Evolutionary conservation across 2,113 vertebrate species (phyloP), one percentile per base, ranked within the genome.

Genomic region (Vireo altiloquus): DNA sequence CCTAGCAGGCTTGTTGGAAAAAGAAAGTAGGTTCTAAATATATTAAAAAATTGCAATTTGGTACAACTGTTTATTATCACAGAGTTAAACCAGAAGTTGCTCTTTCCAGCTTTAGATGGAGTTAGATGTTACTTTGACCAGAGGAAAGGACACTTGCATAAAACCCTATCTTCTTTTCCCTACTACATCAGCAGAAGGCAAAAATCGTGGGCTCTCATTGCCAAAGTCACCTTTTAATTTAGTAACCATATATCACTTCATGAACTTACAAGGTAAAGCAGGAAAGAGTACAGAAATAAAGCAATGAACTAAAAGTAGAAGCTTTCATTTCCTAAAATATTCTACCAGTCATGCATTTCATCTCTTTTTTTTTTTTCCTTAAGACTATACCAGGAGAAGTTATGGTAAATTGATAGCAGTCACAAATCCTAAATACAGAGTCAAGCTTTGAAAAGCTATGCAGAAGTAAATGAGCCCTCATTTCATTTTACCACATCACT

Each of bases 401-500:
- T 59, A 63, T 6, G 12, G 50, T 37, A 91, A 94, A 94, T 64
- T 87, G 80, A 92, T 35, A 75, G 72, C 80, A 92, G 82, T 64
- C 91, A 92, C 89, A 94, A 95, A 92, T 87, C 80, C 91, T 94
- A 94, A 95, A 81, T 24, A 90, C 49, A 68, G 72, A 95, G 42
- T 35, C 80, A 91, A 82, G 65, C 76, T 81, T 71, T 89, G 89
- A 94, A 93, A 82, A 94, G 83, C 89, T 82, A 56, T 57, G 83
- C 87, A 91, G 94, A 84, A 95, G 69, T 82, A 95, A 94, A 94
- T 84, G 91, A 96, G 53, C 77, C 87, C 69, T 92, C 83, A 76
- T 97, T 94, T 95, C 72, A 64, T 82, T 97, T 94, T 89, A 94
- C 89, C 91, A 94, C 80, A 71, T 69, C 88, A 77, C 88, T 96